Percentiles rank a stretch among this genome's conserved stretches.
phyloP scores from a whole-genome alignment of 53 echinoderm and acorn worm genomes.

The Echinarachnius parma region DNA sequence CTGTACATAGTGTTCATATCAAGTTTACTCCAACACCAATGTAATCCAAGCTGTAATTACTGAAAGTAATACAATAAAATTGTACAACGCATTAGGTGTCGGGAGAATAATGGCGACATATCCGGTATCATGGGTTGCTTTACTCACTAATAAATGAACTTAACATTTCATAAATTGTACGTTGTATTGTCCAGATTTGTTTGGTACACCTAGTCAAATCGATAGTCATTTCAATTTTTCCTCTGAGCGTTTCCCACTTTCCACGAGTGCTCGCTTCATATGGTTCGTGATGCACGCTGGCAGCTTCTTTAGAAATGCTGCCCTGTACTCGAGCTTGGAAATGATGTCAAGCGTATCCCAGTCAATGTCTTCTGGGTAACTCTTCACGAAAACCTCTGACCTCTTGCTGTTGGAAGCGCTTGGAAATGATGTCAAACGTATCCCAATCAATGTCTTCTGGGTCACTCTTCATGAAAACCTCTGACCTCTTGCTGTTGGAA shows the following conservation, averaged over 20 bases:
- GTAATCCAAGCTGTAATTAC: too few relatives aligned
- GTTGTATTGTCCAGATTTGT: too few relatives aligned
- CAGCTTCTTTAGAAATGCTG: neutral
- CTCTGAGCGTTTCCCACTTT: neutral
- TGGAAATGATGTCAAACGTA: neutral
- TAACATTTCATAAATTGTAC: too few relatives aligned
- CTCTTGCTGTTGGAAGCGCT: neutral
- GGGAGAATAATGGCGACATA: too few relatives aligned
- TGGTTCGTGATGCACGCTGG: neutral
- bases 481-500: neutral
- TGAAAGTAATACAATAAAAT: too few relatives aligned
- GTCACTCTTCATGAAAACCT: neutral
- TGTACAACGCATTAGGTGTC: too few relatives aligned
- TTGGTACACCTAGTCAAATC: too few relatives aligned
- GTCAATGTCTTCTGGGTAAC: neutral
- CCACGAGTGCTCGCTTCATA: neutral
- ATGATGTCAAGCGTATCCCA: neutral
- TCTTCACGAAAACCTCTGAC: neutral
- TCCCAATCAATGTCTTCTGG: conserved; percentile 2
- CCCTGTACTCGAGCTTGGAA: neutral
- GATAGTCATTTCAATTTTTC: too few relatives aligned
- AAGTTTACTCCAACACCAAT: too few relatives aligned
- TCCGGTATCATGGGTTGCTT: too few relatives aligned
- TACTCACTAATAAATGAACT: too few relatives aligned
- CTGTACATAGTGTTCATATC: too few relatives aligned